A percentile compares a stretch with the other conserved stretches of the same genome.
Conservation (phyloP, 2,113 vertebrate species). For the Gopherus flavomarginatus region DNA sequence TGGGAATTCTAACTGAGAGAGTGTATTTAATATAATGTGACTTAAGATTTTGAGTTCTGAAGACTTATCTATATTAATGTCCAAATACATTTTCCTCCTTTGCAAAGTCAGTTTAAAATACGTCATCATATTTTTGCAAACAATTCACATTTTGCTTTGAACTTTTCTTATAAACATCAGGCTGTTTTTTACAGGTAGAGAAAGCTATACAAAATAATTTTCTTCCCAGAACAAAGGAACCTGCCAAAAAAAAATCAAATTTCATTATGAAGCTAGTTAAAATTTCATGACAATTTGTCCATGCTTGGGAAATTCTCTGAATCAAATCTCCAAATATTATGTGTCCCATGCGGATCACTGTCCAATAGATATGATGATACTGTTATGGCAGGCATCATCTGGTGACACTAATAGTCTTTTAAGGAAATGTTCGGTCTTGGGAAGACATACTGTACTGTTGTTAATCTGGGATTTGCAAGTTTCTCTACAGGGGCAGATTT, state of each 20-base stretch:
- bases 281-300: background rate
- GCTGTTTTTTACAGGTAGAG: background rate
- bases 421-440: rapidly evolving
- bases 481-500: background rate
- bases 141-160: background rate
- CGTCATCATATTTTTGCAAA: background rate
- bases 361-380: background rate
- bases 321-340: background rate
- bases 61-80: background rate
- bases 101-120: background rate
- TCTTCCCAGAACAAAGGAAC: background rate
- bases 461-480: rapidly evolving
- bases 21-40: background rate
- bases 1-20: background rate
- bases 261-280: background rate
- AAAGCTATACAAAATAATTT: background rate
- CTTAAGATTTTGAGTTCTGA: background rate
- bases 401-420: rapidly evolving
- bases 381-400: background rate
- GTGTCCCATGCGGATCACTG: background rate
- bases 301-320: background rate
- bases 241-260: background rate
- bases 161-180: background rate
- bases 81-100: background rate
- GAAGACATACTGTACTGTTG: background rate